Percentiles rank a stretch among this genome's conserved stretches.
Conservation (phyloP, 2,888 invertebrate species). For the Caenorhabditis auriculariae region DNA sequence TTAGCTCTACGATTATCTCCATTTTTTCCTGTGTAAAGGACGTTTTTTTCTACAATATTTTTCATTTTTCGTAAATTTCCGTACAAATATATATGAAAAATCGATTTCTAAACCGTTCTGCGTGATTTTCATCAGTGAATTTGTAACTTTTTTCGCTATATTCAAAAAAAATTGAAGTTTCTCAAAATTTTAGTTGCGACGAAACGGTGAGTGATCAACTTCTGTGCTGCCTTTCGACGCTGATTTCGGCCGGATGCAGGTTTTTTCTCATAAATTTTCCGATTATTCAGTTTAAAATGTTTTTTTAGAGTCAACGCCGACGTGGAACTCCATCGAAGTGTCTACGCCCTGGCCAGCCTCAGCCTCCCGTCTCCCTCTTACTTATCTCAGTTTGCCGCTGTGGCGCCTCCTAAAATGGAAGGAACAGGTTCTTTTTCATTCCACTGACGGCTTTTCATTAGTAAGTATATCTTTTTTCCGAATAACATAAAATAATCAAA, state of each 20-base stretch:
- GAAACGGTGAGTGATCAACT: conserved; percentile 88
- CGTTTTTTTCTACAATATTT: too few species aligned
- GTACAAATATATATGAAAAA: too few species aligned
- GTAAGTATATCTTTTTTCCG: too few species aligned
- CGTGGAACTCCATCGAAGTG: conserved; percentile 16
- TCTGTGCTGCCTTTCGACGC: conserved; percentile 84
- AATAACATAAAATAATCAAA: too few species aligned
- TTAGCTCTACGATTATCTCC: too few species aligned
- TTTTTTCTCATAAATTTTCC: background rate
- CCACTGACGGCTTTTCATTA: too few species aligned
- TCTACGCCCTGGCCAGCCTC: conserved; percentile 21
- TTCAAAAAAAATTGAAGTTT: background rate
- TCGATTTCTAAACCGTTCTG: too few species aligned
- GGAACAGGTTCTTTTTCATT: too few species aligned
- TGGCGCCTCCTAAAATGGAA: conserved; percentile 13
- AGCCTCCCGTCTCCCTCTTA: conserved; percentile 20
- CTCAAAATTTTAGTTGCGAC: conserved; percentile 74
- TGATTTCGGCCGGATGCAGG: conserved; percentile 82
- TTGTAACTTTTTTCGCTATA: too few species aligned
- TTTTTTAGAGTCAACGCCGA: conserved; percentile 7
- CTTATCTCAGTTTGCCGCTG: conserved; percentile 18
- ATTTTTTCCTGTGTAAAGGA: too few species aligned
- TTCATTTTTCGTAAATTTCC: too few species aligned
- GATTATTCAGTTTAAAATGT: background rate
- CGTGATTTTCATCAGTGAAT: too few species aligned